Evolutionary conservation across 2,888 invertebrate genomes (phyloP), one percentile per base, ranked within the genome.

Genomic region (Euproctis similis): DNA sequence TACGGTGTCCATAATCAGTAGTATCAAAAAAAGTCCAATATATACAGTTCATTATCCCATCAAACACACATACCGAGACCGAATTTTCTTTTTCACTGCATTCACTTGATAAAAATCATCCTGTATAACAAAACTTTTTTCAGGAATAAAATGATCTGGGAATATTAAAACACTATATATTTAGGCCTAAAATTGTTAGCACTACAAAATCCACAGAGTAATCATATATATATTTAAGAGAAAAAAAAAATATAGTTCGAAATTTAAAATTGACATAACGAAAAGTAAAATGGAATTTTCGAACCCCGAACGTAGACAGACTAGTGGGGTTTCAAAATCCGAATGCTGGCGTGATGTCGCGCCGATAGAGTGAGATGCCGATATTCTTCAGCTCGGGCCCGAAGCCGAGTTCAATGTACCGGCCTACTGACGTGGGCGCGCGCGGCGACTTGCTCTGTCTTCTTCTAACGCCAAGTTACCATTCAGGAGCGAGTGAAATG

Each of bases 381-480:
- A 50, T 53, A 45, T 57, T 65, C 59, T 48, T 43, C 49, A 55
- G 47, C 49, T 31, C 52, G 42, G 59, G 53, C 59, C 60, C 54
- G 50, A 64, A 65, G 34, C 38, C 48, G 69, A 64, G 81, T 80
- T 81, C 80, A 81, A 61, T 67, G 80, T 68, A 74, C 80, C 69
- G 72, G 58, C 74, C 80, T 74, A 72, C 67, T 60, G 59, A 59
- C 67, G 71, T 76, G 71, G 77, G 77, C 77, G 80, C 75, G 72
- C 61, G 76, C 75, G 72, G 55, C 63, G 60, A 36, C 37, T 32
- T 21, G 19, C 31, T 14, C 59, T 27, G 31, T 72, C 72, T 49
- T 63, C 17, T 43, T 77, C 62, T 29, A 42, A 19, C 60, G 26
- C 42, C 34, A 21, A 27, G 24, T 28, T 31, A 32, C 18, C 18